phyloP scores from a whole-genome alignment of 2,113 vertebrate genomes.

The Pontoporia blainvillei region DNA sequence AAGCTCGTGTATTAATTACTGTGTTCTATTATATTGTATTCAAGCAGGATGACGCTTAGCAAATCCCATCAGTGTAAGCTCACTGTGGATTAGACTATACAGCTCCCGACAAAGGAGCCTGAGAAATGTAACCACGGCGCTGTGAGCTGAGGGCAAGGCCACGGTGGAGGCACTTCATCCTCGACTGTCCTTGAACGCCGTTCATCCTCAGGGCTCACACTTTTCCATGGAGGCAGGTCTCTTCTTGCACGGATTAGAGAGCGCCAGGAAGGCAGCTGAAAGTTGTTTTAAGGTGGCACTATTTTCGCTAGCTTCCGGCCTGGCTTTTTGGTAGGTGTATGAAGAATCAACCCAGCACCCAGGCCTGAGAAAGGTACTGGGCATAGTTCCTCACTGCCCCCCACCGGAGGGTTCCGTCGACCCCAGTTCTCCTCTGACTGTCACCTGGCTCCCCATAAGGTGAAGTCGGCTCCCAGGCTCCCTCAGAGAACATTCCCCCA shows the following conservation, averaged over 20 bases:
- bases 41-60: background rate
- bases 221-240: background rate
- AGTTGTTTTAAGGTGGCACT: background rate
- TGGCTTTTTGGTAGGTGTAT: background rate
- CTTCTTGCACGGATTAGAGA: too few species aligned
- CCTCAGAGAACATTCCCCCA: rapidly evolving
- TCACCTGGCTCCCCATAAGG: background rate
- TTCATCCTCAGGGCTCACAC: background rate
- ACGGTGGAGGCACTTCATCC: rapidly evolving
- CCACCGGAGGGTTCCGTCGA: background rate
- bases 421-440: background rate
- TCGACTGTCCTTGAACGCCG: background rate
- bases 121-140: rapidly evolving
- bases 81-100: background rate
- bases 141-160: background rate
- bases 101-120: background rate
- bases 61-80: background rate
- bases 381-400: rapidly evolving
- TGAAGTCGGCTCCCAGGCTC: background rate
- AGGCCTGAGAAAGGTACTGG: background rate
- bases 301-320: background rate
- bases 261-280: background rate
- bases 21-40: background rate
- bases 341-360: background rate
- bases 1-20: background rate